Evolutionary conservation across 2,888 invertebrate species (phyloP).

Genomic region (Himalopsyche anomala): DNA sequence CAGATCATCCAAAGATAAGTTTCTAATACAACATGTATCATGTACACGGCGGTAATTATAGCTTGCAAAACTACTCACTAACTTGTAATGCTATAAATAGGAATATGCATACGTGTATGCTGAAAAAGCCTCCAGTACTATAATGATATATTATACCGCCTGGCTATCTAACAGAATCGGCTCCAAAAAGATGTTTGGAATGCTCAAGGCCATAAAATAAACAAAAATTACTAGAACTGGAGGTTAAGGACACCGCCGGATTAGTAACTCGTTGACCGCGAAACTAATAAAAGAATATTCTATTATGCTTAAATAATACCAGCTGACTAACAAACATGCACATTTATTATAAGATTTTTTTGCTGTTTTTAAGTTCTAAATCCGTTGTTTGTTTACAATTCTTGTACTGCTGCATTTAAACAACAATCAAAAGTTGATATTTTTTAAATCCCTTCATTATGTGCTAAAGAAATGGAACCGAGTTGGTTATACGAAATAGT

Average conservation of each 20-base stretch:
- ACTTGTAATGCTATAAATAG: neutral
- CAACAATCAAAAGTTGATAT: too few species aligned
- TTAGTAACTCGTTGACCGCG: constrained; percentile 55
- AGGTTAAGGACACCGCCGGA: constrained; percentile 60
- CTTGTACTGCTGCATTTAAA: neutral
- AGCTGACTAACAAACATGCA: constrained; percentile 25
- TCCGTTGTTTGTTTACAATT: neutral
- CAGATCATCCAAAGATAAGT: too few species aligned
- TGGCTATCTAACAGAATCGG: constrained; percentile 3
- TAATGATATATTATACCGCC: too few species aligned
- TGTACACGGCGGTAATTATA: too few species aligned
- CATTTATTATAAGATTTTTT: neutral
- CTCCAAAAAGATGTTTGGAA: constrained; percentile 30
- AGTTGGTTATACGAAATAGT: too few species aligned
- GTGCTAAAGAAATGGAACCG: too few species aligned
- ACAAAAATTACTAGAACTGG: constrained; percentile 53
- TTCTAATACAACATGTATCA: too few species aligned
- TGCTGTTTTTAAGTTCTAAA: neutral
- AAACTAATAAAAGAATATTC: constrained; percentile 34
- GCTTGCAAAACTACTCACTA: too few species aligned
- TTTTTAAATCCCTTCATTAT: too few species aligned
- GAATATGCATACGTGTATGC: neutral
- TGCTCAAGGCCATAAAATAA: constrained; percentile 23
- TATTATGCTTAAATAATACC: constrained; percentile 5
- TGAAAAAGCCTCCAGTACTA: neutral